These are phyloP conservation scores for Pinna nobilis DNA, from an alignment of 1,140 invertebrate species.

Conservation along the genomic window DNA sequence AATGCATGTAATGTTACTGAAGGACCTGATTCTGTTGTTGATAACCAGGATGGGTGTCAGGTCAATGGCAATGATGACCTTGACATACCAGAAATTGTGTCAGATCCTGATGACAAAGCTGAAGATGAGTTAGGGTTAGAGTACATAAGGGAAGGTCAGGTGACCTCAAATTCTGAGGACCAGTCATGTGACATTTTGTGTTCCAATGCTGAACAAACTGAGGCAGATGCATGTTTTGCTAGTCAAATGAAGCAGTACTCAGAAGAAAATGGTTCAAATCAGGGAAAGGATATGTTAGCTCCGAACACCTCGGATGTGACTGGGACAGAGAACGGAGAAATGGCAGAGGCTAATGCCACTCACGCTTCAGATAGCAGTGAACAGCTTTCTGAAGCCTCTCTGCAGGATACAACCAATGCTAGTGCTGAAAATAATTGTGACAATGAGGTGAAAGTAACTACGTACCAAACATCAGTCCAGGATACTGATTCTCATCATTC, in stretches of 20 bases:
- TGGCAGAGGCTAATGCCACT: not conserved
- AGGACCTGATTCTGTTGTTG: not conserved
- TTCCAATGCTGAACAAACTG: no score
- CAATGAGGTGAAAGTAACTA: no score
- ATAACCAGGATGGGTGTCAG: constrained; percentile 3
- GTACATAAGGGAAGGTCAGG: not conserved
- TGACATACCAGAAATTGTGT: not conserved
- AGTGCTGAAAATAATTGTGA: no score
- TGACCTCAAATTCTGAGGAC: not conserved
- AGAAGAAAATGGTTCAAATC: no score
- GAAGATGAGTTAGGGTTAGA: constrained; percentile 11
- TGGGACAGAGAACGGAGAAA: not conserved
- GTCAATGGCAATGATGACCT: constrained; percentile 1
- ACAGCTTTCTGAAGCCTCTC: no score
- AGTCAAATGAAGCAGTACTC: no score
- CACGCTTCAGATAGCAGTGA: not conserved
- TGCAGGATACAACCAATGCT: no score
- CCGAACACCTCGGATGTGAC: no score
- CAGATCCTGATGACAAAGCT: not conserved
- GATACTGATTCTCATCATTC: no score
- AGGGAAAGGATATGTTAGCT: no score
- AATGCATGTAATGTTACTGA: not conserved
- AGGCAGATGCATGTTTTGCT: not conserved
- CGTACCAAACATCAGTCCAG: no score
- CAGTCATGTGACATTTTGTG: no score